phyloP scores from a whole-genome alignment of 1,140 invertebrate species.

The Rhopalosiphum maidis region DNA sequence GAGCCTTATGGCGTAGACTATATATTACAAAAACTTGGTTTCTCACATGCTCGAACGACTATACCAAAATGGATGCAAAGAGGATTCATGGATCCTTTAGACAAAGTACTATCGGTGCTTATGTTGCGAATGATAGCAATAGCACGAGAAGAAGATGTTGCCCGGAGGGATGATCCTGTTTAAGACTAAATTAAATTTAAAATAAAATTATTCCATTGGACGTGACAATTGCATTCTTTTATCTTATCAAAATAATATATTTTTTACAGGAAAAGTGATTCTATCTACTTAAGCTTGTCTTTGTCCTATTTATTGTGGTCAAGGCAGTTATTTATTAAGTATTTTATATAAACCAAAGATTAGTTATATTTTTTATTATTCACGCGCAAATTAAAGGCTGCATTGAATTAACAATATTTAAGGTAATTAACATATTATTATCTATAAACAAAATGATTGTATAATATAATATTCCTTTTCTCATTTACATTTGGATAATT shows the following conservation, averaged over 20 bases:
- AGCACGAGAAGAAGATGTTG: slow-evolving; percentile 59
- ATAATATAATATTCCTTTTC: not conserved
- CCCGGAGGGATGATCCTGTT: not conserved
- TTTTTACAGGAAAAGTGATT: slow-evolving; percentile 35
- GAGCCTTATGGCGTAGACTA: slow-evolving; percentile 98
- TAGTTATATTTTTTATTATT: slow-evolving; percentile 57
- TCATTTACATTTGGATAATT: slow-evolving; percentile 31
- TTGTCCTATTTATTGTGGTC: not conserved
- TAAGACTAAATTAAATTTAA: not conserved
- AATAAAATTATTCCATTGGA: not conserved
- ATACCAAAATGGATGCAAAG: slow-evolving; percentile 99
- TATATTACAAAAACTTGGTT: slow-evolving; percentile 95
- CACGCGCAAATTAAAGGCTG: slow-evolving; percentile 54
- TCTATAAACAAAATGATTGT: slow-evolving; percentile 28
- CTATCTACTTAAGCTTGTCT: slow-evolving; percentile 40
- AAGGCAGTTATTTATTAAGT: slow-evolving; percentile 33
- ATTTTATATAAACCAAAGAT: slow-evolving; percentile 57
- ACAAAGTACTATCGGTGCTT: slow-evolving; percentile 80
- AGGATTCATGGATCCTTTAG: slow-evolving; percentile 94
- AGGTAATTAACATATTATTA: slow-evolving; percentile 29
- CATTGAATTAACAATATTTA: slow-evolving; percentile 42
- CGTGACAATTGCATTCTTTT: slow-evolving; percentile 24
- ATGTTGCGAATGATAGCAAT: slow-evolving; percentile 71
- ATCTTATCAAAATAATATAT: slow-evolving; percentile 23
- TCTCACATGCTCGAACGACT: slow-evolving; percentile 94